Base-by-base conservation (phyloP, 53 echinoderm and acorn worm species). In the Antedon mediterranea region DNA sequence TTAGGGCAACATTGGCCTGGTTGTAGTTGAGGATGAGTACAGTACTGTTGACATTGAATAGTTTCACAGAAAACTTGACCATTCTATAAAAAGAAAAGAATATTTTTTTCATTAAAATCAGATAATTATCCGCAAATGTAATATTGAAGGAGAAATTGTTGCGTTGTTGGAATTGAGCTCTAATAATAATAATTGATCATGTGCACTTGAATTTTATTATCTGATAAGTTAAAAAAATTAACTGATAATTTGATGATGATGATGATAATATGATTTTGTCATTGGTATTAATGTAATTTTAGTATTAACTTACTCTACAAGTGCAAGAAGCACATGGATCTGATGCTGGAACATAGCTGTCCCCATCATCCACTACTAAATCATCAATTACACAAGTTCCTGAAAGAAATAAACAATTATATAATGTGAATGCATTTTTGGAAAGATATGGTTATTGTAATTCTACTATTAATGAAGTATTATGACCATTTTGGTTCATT, bases 301-400 rank as follows among this genome's bases (percentile, higher is more conserved):
- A 18, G 57, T 11, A 57, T 57, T 3, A 30, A 81, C 87, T 83
- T 85, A 90, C 91, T 82, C 88, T 84, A 71, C 97, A 95, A 27
- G 79, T 88, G 72, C 98, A 97, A 7, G 85, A 82, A 71, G 89
- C 86, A 76, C 98, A 97, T 8, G 75, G 75, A 28, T 97, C 98
- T 70, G 72, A 82, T 0, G 75, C 31, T 18, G 92, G 88, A 3
- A 73, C 82, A 33, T 87, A 97, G 26, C 85, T 81, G 44, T 97
- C 92, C 27, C 92, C 92, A 84, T 92, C 89, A 34, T 92, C 88
- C 72, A 92, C 92, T 0, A 57, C 88, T n/a, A 90, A 77, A 26
- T 90, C 92, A 92, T 97, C 88, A 32, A 97, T 92, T 33, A 85
- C 87, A 43, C 98, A 97, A 43, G 87, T 86, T 71, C 91, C 95